Base-by-base conservation (phyloP, 1,140 invertebrate genomes). In the Aphis gossypii region DNA sequence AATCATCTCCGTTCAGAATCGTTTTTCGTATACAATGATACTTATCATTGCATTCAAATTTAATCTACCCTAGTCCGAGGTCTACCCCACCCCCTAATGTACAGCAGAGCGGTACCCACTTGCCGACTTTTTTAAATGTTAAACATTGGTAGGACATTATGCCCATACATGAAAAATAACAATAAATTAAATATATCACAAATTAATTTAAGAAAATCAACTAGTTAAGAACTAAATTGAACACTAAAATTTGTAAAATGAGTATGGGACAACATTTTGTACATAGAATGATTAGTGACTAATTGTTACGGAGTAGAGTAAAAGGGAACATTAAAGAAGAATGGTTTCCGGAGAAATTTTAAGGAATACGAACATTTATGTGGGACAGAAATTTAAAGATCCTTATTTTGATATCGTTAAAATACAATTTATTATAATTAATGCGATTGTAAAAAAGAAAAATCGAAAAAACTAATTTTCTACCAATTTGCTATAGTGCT, bases 401-500 rank as follows among this genome's bases (percentile, higher is more conserved):
- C 35, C 8, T 83, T 41, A 83, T 38, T 38, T 83, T 23, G 1
- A 83, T 83, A 83, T 41, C 6, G 38, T 83, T 83, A 41, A 83
- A 83, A 41, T 83, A 83, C 38, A 41, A 83, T 38, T 83, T 83
- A 83, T 83, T 83, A 83, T 83, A 41, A 83, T 83, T 83, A 25
- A 38, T 83, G 35, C 82, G 38, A 38, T 38, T 83, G 20, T 41
- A 7, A 21, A 23, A 38, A 25, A 38, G 35, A 41, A 83, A 8
- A 84, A 41, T 9, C 38, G 3, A 41, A 21, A 44, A 41, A 84
- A 23, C 0, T 84, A 38, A 84, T 41, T 41, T 41, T 41, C 20
- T 84, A 41, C 82, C 21, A 14, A 68, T 68, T 11, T 68, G 11
- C 11, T 68, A 30, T 60, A 14, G 14, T 68, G 60, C 14, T n/a